Conservation (phyloP, 2,797 vertebrate genomes). For the Falco naumanni region DNA sequence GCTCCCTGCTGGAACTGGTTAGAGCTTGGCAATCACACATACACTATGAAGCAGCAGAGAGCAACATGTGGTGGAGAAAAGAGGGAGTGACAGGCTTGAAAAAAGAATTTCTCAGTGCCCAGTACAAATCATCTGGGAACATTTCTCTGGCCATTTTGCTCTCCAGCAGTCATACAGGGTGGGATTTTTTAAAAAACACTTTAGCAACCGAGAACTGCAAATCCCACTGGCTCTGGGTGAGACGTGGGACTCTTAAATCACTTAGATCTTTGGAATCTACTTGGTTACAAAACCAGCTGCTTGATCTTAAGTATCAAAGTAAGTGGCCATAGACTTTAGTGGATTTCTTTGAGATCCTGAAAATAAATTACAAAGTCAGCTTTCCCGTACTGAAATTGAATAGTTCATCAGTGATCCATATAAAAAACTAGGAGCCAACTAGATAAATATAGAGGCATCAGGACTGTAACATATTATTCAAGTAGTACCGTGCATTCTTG, state of each 20-base stretch:
- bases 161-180: neutral
- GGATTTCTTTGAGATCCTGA: neutral
- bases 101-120: neutral
- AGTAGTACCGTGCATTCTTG: neutral
- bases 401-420: neutral
- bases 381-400: neutral
- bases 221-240: neutral
- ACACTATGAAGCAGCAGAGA: neutral
- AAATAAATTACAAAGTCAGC: neutral
- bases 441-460: neutral
- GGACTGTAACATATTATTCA: neutral
- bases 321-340: fast-evolving
- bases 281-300: neutral
- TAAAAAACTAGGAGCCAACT: neutral
- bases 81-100: neutral
- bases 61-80: neutral
- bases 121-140: neutral
- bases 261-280: neutral
- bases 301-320: neutral
- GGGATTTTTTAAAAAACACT: neutral
- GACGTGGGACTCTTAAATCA: neutral
- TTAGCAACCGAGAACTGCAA: neutral
- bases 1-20: neutral
- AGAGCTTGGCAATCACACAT: neutral
- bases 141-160: neutral